These are phyloP conservation scores for Dryadula phaetusa DNA, from an alignment of 2,888 invertebrate genomes.

Conservation along the genomic window DNA sequence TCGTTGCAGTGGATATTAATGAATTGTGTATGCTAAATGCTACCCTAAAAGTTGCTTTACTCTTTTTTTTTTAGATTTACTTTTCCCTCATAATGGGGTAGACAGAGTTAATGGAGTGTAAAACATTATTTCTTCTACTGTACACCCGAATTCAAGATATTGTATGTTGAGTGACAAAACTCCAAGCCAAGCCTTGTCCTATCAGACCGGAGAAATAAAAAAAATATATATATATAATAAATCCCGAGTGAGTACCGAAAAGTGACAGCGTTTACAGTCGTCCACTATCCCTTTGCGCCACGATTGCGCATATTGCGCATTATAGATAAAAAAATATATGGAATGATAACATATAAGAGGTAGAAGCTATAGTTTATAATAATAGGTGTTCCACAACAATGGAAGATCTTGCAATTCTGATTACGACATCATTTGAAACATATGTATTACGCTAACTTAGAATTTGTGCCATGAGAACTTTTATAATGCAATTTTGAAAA, in stretches of 20 bases:
- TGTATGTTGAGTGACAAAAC: too few relatives aligned
- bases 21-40: conserved; percentile 19
- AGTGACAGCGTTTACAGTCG: too few relatives aligned
- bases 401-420: background rate
- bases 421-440: background rate
- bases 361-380: background rate
- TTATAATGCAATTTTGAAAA: conserved; percentile 36
- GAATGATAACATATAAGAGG: background rate
- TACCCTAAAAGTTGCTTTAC: background rate
- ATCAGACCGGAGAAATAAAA: too few relatives aligned
- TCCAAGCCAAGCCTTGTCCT: too few relatives aligned
- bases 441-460: conserved; percentile 20
- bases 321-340: background rate
- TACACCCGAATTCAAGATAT: too few relatives aligned
- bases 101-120: background rate
- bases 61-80: background rate
- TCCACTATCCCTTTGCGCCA: too few relatives aligned
- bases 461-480: conserved; percentile 40
- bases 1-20: conserved; percentile 28
- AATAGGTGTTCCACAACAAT: background rate
- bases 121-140: background rate
- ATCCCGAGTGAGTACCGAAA: too few relatives aligned
- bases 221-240: too few relatives aligned
- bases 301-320: background rate
- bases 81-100: background rate